Conservation (phyloP, 2,888 invertebrate genomes). For the Morpho helenor region DNA sequence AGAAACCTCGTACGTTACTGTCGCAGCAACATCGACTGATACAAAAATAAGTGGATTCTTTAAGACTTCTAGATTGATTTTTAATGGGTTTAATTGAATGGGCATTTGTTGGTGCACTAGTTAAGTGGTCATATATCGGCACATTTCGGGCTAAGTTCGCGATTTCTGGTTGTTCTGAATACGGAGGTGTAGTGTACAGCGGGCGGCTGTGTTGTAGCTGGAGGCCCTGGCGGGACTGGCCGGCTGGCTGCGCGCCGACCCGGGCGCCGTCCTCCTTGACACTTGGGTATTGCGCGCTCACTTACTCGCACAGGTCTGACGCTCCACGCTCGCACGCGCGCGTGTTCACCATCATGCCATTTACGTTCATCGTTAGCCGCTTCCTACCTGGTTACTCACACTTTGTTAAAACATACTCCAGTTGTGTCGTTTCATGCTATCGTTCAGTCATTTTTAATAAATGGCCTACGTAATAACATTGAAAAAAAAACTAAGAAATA, state of each 20-base stretch:
- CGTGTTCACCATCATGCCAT: slow-evolving; percentile 15
- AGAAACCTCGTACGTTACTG: too few relatives aligned
- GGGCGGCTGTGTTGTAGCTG: slow-evolving; percentile 68
- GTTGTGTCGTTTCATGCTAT: background rate
- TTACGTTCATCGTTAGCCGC: slow-evolving; percentile 6
- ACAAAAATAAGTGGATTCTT: too few relatives aligned
- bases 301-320: slow-evolving; percentile 79
- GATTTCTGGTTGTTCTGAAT: too few relatives aligned
- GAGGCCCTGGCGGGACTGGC: slow-evolving; percentile 76
- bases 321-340: slow-evolving; percentile 45
- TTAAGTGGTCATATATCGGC: too few relatives aligned
- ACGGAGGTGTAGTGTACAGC: slow-evolving; percentile 27
- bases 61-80: too few relatives aligned
- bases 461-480: too few relatives aligned
- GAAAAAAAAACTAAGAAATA: too few relatives aligned
- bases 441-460: background rate
- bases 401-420: background rate
- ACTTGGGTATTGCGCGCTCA: slow-evolving; percentile 80
- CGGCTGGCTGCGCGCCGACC: slow-evolving; percentile 74
- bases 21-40: too few relatives aligned
- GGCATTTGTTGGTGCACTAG: too few relatives aligned
- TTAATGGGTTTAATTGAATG: too few relatives aligned
- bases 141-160: too few relatives aligned
- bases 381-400: slow-evolving; percentile 1
- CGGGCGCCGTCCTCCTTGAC: slow-evolving; percentile 72